Base-by-base conservation (phyloP, 2,888 invertebrate genomes). In the Choristoneura rosaceana region DNA sequence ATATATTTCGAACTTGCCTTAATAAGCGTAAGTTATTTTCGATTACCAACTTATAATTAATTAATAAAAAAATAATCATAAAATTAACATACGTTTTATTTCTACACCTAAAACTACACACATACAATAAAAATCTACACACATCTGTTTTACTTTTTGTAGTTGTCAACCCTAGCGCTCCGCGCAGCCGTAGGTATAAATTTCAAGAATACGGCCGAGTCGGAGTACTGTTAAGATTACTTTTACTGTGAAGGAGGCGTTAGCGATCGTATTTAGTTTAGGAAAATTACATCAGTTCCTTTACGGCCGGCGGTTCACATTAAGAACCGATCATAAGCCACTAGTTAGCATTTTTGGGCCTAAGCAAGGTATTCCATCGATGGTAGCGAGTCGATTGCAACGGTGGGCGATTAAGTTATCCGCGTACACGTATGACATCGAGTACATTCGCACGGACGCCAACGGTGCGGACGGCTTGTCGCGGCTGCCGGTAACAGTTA, bases 181-280 rank as follows among this genome's bases (percentile, higher is more conserved):
- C n/a, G n/a, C n/a, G n/a, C n/a, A n/a, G n/a, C n/a, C n/a, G n/a
- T n/a, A n/a, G n/a, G n/a, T n/a, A n/a, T n/a, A n/a, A n/a, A n/a
- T n/a, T n/a, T n/a, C n/a, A n/a, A n/a, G n/a, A n/a, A n/a, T n/a
- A n/a, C n/a, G n/a, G n/a, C n/a, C n/a, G n/a, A n/a, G n/a, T n/a
- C n/a, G n/a, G n/a, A n/a, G n/a, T n/a, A n/a, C n/a, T n/a, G n/a
- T n/a, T n/a, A n/a, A n/a, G n/a, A n/a, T n/a, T n/a, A n/a, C n/a
- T n/a, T n/a, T n/a, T n/a, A n/a, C n/a, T n/a, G n/a, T n/a, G n/a
- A 50, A 34, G 12, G 55, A 66, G 7, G 55, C 66, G 7, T 15
- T 63, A 9, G 58, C 50, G 4, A 50, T 50, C 4, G n/a, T 50
- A 15, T 50, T 50, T 50, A 3, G 50, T 12, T 14, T n/a, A 1